Evolutionary conservation across 2,888 invertebrate genomes (phyloP), one percentile per base, ranked within the genome.

Genomic region (Cacoxenus indagator): DNA sequence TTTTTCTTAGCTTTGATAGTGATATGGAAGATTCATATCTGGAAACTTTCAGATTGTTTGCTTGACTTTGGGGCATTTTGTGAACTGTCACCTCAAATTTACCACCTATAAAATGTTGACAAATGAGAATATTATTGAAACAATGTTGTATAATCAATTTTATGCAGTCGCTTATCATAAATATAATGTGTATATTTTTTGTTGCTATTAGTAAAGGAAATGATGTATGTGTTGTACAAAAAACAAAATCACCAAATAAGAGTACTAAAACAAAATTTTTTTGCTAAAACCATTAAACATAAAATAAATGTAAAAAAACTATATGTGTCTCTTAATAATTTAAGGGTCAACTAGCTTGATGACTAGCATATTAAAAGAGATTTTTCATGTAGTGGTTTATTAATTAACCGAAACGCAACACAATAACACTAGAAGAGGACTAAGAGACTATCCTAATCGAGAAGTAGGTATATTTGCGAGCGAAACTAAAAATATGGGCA

Each of bases 21-120:
- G 69, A 75, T 81, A 80, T 80, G 80, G 78, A 77, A 78, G 76
- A 72, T 68, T 82, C 81, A 82, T 80, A 83, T 77, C 75, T 77
- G 81, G 78, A n/a, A 78, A 76, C 79, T 82, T 78, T 77, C 77
- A 80, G 75, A 80, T 84, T 81, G 77, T 77, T 83, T 82, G 82
- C 76, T 81, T 82, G 84, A 83, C 76, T 78, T 79, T 81, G 78
- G 83, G 86, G 80, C 73, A 81, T 80, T 81, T 75, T 82, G 75
- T 80, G 82, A 81, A 80, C 77, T 75, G 43, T 62, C 24, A 75
- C 81, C 83, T 77, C 84, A 82, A 82, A 78, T 77, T 85, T 84
- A 84, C 75, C 77, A 86, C 85, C 86, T 86, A 85, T 82, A 85
- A 85, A 83, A 83, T 84, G 82, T 81, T 78, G 82, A 80, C 78